A percentile compares a stretch with the other conserved stretches of the same genome.
Evolutionary conservation across 2,797 vertebrate genomes (phyloP).

Genomic region (Cossypha dichroa): DNA sequence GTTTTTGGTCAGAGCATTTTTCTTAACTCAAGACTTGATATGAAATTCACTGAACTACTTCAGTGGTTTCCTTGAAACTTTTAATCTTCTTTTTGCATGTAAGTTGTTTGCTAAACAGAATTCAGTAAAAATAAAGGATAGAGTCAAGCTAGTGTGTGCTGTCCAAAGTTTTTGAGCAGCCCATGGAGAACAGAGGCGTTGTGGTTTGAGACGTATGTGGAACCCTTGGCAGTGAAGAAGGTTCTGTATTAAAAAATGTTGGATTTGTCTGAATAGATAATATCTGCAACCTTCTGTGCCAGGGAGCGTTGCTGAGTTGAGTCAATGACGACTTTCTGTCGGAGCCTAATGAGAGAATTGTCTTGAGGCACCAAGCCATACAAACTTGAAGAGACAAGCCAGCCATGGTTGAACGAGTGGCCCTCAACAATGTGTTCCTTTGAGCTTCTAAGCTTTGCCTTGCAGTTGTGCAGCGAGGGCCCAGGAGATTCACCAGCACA

Average conservation of each 20-base stretch:
- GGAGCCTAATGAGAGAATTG: conserved; percentile 35
- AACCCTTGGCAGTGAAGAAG: not conserved
- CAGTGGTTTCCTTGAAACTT: not conserved
- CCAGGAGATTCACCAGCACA: not conserved
- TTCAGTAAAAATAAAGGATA: not conserved
- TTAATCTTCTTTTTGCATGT: not conserved
- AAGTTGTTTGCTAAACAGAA: not conserved
- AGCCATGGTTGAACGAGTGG: not conserved
- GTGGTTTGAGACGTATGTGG: not conserved
- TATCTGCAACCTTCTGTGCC: conserved; percentile 51
- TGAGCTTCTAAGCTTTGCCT: conserved; percentile 29
- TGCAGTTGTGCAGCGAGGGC: not conserved
- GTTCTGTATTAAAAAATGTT: conserved; percentile 36
- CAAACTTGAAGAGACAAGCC: conserved; percentile 49
- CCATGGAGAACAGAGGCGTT: not conserved
- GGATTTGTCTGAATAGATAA: conserved; percentile 37
- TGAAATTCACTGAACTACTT: not conserved
- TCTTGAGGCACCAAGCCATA: conserved; percentile 47
- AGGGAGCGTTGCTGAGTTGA: not conserved
- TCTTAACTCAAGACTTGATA: not conserved
- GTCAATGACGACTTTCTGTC: conserved; percentile 31
- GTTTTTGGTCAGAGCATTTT: not conserved
- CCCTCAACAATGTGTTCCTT: conserved; percentile 30
- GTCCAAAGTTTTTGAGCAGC: not conserved
- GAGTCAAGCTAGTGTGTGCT: not conserved